Evolutionary conservation across 2,113 vertebrate species (phyloP), one percentile per base, ranked within the genome.

Genomic region (Felis catus): DNA sequence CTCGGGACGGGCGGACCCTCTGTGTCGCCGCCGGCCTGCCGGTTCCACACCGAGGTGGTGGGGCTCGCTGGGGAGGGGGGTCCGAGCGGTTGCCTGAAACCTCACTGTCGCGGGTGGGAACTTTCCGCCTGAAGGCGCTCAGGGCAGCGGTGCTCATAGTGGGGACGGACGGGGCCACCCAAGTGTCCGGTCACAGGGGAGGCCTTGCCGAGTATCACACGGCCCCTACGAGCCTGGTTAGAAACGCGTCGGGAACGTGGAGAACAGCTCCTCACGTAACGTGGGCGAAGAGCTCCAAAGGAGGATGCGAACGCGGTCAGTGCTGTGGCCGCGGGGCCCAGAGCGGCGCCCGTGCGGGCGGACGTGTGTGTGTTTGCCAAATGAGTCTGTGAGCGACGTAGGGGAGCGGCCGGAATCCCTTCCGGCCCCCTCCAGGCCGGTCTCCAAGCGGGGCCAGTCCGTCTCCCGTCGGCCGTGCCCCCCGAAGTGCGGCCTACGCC

Each of bases 91-190:
- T 8, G 25, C 36, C 3, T 3, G 7, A 11, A 70, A 25, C 45
- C 58, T 90, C 45, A 12, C 84, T 11, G 11, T 5, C 1, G 2
- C 31, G 25, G 36, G 36, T 21, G 7, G 15, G 41, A 79, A 18
- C 31, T n/a, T 15, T 7, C 6, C 5, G 51, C 8, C 11, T 5
- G 18, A 58, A 45, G 36, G 10, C 14, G 92, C 19, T n/a, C 63
- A 1, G 10, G 1, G 61, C 53, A 21, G 53, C 6, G 25, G 33
- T 25, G 7, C 31, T 74, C n/a, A 0, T 7, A 15, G 3, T 0
- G 25, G 29, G 29, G n/a, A 68, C 41, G 29, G 70, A 15, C 14
- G 45, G 12, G 18, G 29, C n/a, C 4, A 7, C 1, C 48, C 23
- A 7, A 14, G 68, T 13, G 25, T 39, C n/a, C 10, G 3, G 15